phyloP scores from a whole-genome alignment of 64 coral and sea anemone species.

The Orbicella faveolata region DNA sequence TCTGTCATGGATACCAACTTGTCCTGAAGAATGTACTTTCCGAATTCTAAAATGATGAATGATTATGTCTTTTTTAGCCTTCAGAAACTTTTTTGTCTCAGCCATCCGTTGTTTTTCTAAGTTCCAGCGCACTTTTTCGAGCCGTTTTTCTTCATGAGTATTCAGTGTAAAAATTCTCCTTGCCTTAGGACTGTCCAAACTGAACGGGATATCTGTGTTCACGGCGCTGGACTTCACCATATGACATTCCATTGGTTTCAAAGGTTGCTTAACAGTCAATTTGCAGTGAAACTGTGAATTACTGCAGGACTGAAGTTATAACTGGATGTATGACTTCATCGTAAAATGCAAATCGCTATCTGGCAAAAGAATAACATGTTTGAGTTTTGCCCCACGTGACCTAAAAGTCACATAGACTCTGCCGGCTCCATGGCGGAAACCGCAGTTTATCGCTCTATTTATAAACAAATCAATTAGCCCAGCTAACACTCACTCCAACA shows the following conservation, averaged over 20 bases:
- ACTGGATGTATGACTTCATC: too few relatives aligned
- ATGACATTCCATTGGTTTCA: neutral
- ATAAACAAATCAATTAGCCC: neutral
- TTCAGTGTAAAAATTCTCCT: neutral
- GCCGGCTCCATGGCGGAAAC: neutral
- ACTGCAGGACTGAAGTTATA: too few relatives aligned
- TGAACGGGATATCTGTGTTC: neutral
- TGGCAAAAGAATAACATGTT: too few relatives aligned
- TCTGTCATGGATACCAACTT: neutral
- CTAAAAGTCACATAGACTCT: too few relatives aligned
- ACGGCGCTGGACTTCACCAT: neutral
- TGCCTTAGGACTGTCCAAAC: neutral
- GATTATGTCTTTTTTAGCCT: neutral
- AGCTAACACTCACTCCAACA: neutral
- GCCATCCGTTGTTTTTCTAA: slow-evolving; percentile 8
- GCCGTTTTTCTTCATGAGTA: slow-evolving; percentile 10
- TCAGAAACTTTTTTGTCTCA: neutral
- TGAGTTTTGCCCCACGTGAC: too few relatives aligned
- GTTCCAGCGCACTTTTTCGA: neutral
- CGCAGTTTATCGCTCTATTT: neutral
- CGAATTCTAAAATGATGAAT: neutral
- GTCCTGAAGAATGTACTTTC: neutral
- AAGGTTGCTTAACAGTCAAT: neutral
- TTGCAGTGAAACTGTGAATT: too few relatives aligned
- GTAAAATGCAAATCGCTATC: too few relatives aligned